These are phyloP conservation scores for Apocheima hispidaria DNA, from an alignment of 2,888 invertebrate species.

Conservation along the genomic window DNA sequence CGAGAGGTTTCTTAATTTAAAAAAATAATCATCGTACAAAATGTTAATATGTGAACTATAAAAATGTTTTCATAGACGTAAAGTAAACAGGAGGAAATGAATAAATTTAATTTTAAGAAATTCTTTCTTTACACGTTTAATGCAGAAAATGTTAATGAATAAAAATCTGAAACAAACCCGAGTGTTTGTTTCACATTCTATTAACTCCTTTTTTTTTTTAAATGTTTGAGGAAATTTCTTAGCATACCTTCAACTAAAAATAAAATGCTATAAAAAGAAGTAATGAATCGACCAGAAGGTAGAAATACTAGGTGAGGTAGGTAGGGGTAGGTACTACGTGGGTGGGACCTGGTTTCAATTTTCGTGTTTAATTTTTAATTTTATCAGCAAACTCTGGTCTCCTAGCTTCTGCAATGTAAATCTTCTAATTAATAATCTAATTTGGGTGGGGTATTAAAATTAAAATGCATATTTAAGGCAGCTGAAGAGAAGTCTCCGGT, in stretches of 20 bases:
- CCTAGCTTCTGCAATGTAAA: slow-evolving; percentile 3
- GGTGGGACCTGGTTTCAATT: not conserved
- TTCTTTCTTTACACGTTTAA: not conserved
- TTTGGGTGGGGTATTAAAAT: slow-evolving; percentile 15
- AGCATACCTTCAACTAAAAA: slow-evolving; percentile 13
- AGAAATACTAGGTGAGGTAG: not conserved
- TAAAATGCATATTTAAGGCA: slow-evolving; percentile 20
- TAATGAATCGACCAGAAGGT: not conserved
- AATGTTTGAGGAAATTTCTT: not conserved
- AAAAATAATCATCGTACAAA: not conserved
- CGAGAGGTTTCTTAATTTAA: no score
- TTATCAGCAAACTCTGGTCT: not conserved
- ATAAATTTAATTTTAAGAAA: no score
- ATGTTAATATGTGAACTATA: not conserved
- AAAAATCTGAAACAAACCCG: slow-evolving; percentile 1
- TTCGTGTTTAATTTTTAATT: no score
- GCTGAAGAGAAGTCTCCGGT: slow-evolving; percentile 22
- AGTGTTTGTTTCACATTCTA: not conserved
- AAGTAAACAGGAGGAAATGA: no score
- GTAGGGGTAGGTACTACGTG: no score
- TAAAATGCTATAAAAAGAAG: slow-evolving; percentile 13
- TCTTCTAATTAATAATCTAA: slow-evolving; percentile 4
- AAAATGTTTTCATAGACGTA: no score
- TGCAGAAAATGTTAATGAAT: slow-evolving; percentile 6
- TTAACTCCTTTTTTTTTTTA: not conserved